Evolutionary conservation across 2,888 invertebrate genomes (phyloP), one percentile per base, ranked within the genome.

Genomic region (Acanthococcus lagerstroemiae): DNA sequence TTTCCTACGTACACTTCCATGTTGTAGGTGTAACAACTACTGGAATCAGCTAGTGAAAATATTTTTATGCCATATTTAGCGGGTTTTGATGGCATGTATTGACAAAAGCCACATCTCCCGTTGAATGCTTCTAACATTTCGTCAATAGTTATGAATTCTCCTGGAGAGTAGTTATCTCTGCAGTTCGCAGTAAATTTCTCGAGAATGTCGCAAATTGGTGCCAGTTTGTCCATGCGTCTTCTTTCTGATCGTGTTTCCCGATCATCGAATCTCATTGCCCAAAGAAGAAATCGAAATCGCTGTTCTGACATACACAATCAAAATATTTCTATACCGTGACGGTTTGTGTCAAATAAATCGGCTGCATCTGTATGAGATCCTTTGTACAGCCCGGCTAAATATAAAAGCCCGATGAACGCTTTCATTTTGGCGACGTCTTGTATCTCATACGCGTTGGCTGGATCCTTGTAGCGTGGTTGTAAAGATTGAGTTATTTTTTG

Each of bases 81-180:
- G n/a, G 73, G 73, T 67, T 74, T 74, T 5, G 67, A 69, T 24
- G 72, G 71, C 9, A 73, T 72, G 65, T 71, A 73, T 63, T 71
- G 71, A 19, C 70, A 65, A 67, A 72, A 72, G 9, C 57, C 66
- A 61, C 71, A 72, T 58, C 71, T 65, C 5, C 72, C 73, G 68
- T 71, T 69, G 67, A 73, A 73, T 22, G 72, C 67, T 46, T 71
- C 69, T 55, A 73, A 57, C 69, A 70, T 71, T 68, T 73, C 72
- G 68, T 74, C 72, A 21, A 72, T 68, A 19, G 71, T 72, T 6
- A 70, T 57, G 66, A 71, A 66, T 67, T 68, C 68, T 67, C 68
- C 61, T 21, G 63, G 57, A 61, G 60, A 50, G 63, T 69, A 67
- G 69, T 68, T 68, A 68, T 68, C 68, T 69, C 71, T 68, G 63